Evolutionary conservation across 2,888 invertebrate genomes (phyloP).

Genomic region (Cenopis cana): DNA sequence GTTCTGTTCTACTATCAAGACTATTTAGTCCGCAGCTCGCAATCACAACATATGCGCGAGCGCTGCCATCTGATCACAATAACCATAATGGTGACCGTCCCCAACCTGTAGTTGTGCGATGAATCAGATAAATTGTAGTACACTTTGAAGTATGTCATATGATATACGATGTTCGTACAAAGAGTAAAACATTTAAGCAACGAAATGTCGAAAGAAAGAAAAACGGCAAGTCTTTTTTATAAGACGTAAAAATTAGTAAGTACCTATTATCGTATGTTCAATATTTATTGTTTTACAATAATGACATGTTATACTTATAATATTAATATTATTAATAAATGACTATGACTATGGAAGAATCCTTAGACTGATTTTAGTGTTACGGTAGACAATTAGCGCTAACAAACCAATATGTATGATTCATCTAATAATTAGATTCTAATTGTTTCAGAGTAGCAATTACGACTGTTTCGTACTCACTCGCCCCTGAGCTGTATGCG

Average conservation of each 20-base stretch:
- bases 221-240: background rate
- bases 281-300: no score
- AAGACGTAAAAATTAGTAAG: background rate
- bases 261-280: no score
- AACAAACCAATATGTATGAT: no score
- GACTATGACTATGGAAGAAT: no score
- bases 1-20: conserved; percentile 60
- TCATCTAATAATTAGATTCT: no score
- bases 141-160: conserved; percentile 31
- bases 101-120: conserved; percentile 44
- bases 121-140: conserved; percentile 34
- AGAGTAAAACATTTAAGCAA: background rate
- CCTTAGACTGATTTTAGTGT: no score
- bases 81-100: conserved; percentile 64
- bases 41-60: conserved; percentile 64
- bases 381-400: no score
- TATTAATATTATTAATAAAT: no score
- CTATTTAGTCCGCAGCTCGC: conserved; percentile 44
- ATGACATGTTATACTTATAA: no score
- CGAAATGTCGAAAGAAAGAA: background rate
- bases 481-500: no score
- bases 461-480: no score
- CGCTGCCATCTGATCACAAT: conserved; percentile 75
- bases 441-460: no score
- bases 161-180: background rate